phyloP scores from a whole-genome alignment of 1,140 invertebrate species.

The Meteorus sp. region DNA sequence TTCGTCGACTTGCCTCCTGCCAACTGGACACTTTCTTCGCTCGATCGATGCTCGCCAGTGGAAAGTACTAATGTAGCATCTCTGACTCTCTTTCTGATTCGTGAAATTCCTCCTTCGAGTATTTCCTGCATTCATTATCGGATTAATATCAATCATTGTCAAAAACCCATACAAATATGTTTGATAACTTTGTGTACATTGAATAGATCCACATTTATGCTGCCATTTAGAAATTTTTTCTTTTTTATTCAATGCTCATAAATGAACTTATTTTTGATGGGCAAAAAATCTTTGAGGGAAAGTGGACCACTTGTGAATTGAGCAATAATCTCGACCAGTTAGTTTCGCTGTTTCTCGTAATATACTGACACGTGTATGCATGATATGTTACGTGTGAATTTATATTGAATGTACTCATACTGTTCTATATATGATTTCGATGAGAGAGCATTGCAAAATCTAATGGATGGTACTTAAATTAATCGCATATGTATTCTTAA shows the following conservation, averaged over 20 bases:
- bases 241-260: too few species aligned
- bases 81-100: constrained; percentile 2
- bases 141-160: not conserved
- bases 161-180: not conserved
- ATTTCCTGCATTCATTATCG: not conserved
- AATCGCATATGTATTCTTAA: too few species aligned
- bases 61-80: constrained; percentile 40
- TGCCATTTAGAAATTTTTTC: too few species aligned
- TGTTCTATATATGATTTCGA: constrained; percentile 38
- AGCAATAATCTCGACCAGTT: too few species aligned
- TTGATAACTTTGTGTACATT: not conserved
- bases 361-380: too few species aligned
- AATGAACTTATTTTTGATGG: too few species aligned
- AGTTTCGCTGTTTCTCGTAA: too few species aligned
- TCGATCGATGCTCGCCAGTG: constrained; percentile 49
- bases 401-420: constrained; percentile 24
- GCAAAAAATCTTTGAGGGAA: constrained; percentile 41
- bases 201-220: too few species aligned
- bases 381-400: constrained; percentile 7
- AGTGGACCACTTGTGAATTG: constrained; percentile 46
- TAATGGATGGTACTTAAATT: not conserved
- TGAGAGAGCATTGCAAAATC: constrained; percentile 31
- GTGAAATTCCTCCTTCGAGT: not conserved
- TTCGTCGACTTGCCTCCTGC: constrained; percentile 34
- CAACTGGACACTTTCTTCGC: constrained; percentile 54